These are phyloP conservation scores for Triplophysa bombifrons DNA, from an alignment of 2,797 vertebrate species.

Conservation along the genomic window DNA sequence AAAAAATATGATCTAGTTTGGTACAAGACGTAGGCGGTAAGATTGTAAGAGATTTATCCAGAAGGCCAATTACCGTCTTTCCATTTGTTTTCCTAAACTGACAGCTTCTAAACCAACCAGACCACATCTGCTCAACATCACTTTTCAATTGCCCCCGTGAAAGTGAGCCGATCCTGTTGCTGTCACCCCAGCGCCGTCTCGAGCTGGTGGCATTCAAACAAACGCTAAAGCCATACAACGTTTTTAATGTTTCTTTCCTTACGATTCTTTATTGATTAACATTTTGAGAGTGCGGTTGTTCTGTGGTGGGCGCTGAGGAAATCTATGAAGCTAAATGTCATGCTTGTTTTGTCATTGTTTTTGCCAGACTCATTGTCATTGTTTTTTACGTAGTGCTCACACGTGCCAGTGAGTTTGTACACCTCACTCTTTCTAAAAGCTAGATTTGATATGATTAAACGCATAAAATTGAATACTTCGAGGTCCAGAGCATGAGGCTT, in stretches of 20 bases:
- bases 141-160: conserved; percentile 32
- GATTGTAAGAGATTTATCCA: background rate
- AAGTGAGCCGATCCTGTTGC: conserved; percentile 14
- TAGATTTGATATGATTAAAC: background rate
- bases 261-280: conserved; percentile 23
- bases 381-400: background rate
- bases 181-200: conserved; percentile 17
- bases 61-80: conserved; percentile 40
- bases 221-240: conserved; percentile 1
- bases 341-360: conserved; percentile 11
- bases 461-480: background rate
- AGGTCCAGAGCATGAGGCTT: background rate
- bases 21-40: conserved; percentile 49
- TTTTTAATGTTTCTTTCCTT: conserved; percentile 7
- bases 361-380: background rate
- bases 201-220: conserved; percentile 4
- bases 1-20: too few species aligned
- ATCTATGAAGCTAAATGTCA: conserved; percentile 43
- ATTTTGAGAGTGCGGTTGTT: conserved; percentile 8
- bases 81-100: conserved; percentile 44
- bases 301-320: background rate
- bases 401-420: background rate
- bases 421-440: background rate
- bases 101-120: conserved; percentile 18
- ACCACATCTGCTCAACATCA: conserved; percentile 48